Evolutionary conservation across 2,797 vertebrate species (phyloP).

Genomic region (Atherinosoma microstoma): DNA sequence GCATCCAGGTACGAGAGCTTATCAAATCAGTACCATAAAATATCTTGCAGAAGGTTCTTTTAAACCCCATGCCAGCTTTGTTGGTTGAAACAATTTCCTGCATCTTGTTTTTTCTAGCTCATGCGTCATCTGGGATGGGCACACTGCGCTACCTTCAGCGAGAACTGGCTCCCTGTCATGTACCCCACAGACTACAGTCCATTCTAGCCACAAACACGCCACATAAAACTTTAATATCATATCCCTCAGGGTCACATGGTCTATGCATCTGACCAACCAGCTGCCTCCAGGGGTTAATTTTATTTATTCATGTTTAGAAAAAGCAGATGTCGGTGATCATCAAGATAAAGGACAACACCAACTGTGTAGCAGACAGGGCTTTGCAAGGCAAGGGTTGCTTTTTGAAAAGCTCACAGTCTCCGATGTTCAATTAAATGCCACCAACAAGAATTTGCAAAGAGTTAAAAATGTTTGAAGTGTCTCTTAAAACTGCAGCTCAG

Average conservation of each 20-base stretch:
- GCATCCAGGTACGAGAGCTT: slow-evolving; percentile 87
- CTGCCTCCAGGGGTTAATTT: slow-evolving; percentile 33
- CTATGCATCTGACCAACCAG: slow-evolving; percentile 59
- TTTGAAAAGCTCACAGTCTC: not conserved
- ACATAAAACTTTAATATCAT: slow-evolving; percentile 33
- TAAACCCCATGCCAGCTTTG: not conserved
- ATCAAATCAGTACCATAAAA: not conserved
- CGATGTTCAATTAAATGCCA: slow-evolving; percentile 5
- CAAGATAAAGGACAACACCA: slow-evolving; percentile 36
- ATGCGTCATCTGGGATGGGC: slow-evolving; percentile 96
- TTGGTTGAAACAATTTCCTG: not conserved
- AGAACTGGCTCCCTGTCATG: slow-evolving; percentile 97
- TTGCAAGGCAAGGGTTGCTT: not conserved
- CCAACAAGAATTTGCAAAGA: not conserved
- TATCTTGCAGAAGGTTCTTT: not conserved
- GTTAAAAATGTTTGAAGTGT: not conserved
- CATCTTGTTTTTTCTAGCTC: slow-evolving; percentile 79
- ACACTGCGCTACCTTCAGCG: slow-evolving; percentile 92
- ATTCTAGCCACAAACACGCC: slow-evolving; percentile 82
- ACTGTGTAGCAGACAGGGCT: slow-evolving; percentile 1
- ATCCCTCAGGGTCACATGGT: slow-evolving; percentile 69
- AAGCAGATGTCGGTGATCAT: slow-evolving; percentile 20
- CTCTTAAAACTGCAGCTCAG: slow-evolving; percentile 6
- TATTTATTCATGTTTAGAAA: slow-evolving; percentile 8
- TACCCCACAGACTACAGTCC: slow-evolving; percentile 94